phyloP scores from a whole-genome alignment of 2,797 vertebrate genomes.

The Anguilla anguilla region DNA sequence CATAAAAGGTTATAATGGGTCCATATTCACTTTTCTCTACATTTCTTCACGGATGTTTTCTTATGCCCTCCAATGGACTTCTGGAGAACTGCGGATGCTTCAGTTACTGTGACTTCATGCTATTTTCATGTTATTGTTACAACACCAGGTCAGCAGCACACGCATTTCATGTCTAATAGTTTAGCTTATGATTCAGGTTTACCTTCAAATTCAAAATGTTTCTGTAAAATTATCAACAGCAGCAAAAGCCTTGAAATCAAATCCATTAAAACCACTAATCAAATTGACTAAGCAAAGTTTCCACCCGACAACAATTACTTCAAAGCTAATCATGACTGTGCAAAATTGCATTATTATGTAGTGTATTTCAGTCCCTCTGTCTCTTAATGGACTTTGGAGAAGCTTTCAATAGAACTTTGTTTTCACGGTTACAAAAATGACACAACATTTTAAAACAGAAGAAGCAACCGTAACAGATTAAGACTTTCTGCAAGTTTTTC shows the following conservation, averaged over 20 bases:
- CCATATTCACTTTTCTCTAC: not conserved
- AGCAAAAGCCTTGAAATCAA: not conserved
- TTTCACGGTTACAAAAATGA: not conserved
- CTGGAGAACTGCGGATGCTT: slow-evolving; percentile 27
- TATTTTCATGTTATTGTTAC: not conserved
- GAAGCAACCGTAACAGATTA: not conserved
- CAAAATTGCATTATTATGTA: not conserved
- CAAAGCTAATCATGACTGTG: not conserved
- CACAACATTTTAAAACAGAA: not conserved
- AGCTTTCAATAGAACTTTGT: not conserved
- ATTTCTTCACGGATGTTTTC: slow-evolving; percentile 36
- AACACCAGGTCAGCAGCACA: not conserved
- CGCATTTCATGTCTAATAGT: not conserved
- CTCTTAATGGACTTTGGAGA: not conserved
- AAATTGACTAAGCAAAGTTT: not conserved
- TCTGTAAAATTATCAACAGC: not conserved
- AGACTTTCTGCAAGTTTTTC: not conserved
- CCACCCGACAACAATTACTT: not conserved
- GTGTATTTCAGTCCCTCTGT: not conserved
- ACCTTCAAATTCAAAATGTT: not conserved
- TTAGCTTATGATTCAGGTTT: not conserved
- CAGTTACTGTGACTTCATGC: not conserved
- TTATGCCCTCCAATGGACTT: slow-evolving; percentile 36
- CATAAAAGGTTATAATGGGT: not conserved
- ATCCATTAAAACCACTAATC: not conserved